Evolutionary conservation across 2,797 vertebrate species (phyloP), one percentile per base, ranked within the genome.

Genomic region (Esox masquinongy): DNA sequence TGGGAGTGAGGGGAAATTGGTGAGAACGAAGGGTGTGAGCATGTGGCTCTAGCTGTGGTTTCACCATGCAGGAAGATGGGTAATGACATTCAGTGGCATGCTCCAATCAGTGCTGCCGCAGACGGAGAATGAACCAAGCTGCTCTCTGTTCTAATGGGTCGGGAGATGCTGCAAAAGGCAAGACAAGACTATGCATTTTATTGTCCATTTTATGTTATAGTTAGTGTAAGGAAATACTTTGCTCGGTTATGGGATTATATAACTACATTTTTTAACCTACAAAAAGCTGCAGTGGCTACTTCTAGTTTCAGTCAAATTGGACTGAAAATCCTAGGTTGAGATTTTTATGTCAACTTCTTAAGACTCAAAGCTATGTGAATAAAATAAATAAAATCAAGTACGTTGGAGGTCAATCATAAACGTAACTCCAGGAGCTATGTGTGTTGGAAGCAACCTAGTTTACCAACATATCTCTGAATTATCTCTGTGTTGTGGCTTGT

Each of bases 61-160:
- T 22, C 63, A 66, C 24, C 24, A 4, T 26, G 56, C 56, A 68
- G 9, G 66, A 36, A 22, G 71, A n/a, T 36, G 11, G 19, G 12
- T 39, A 72, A 72, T 72, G 67, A 36, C 51, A 72, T 72, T 72
- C 71, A 72, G 31, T 36, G 11, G 53, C 71, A 72, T 72, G 71
- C 71, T 17, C 71, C 71, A 36, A 53, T 72, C 31, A 43, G 19
- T 29, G 51, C 49, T 31, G 34, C 53, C 29, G 53, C 53, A 72
- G 51, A 72, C 34, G 71, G 71, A 31, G 34, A 16, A 56, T 53
- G 53, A 61, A 72, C 53, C 53, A 50, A 72, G 70, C 70, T 72
- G 70, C 50, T 56, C 51, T 59, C 70, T 34, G n/a, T 34, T 72
- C 70, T 56, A n/a, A 53, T 31, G 71, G 71, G 3, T 61, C 61